Percentiles rank a stretch among this genome's conserved stretches.
phyloP scores from a whole-genome alignment of 1,140 invertebrate genomes.

The Penaeus indicus region DNA sequence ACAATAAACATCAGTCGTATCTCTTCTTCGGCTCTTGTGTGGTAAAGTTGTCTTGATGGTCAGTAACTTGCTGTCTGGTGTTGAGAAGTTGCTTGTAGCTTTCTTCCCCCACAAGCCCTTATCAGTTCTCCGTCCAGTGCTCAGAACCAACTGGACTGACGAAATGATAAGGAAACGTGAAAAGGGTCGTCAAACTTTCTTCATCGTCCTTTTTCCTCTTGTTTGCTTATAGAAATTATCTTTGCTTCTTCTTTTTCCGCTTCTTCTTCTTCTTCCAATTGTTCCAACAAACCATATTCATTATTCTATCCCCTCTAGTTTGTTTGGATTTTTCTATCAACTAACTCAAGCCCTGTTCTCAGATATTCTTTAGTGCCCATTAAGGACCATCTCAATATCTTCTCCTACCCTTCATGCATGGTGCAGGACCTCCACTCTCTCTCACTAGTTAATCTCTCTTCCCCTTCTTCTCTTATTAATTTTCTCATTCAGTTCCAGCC shows the following conservation, averaged over 20 bases:
- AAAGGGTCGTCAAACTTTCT: constrained; percentile 38
- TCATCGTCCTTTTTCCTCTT: not conserved
- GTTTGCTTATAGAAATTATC: not conserved
- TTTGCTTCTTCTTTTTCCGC: not conserved
- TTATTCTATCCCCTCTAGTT: not conserved
- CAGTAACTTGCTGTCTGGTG: no score
- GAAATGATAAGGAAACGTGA: constrained; percentile 66
- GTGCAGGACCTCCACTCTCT: no score
- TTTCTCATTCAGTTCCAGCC: no score
- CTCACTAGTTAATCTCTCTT: no score
- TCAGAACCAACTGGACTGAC: constrained; percentile 62
- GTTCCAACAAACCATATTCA: not conserved
- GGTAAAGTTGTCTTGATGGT: not conserved
- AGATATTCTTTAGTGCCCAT: no score
- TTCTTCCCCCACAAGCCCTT: constrained; percentile 65
- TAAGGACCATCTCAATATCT: no score
- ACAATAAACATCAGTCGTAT: not conserved
- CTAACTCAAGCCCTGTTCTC: no score
- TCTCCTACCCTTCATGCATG: no score
- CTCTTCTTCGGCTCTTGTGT: not conserved
- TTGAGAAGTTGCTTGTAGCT: constrained; percentile 29
- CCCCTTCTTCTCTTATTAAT: no score
- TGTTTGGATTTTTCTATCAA: no score
- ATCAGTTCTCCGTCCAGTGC: constrained; percentile 67
- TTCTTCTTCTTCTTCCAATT: not conserved